These are phyloP conservation scores for Atherinosoma microstoma DNA, from an alignment of 2,797 vertebrate genomes.

Conservation along the genomic window DNA sequence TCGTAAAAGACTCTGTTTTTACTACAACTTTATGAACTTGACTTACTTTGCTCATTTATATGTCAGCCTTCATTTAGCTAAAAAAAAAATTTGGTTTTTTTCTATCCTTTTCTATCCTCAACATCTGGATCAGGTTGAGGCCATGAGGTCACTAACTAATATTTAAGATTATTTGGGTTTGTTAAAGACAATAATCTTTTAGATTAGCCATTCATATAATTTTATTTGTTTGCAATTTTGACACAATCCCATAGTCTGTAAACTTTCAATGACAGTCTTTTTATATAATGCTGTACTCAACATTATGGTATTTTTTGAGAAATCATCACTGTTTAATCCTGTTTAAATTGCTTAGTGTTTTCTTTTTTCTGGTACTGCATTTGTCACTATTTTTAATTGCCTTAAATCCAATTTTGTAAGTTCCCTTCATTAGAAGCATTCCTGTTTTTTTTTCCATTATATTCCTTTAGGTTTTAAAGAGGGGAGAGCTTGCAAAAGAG, in stretches of 20 bases:
- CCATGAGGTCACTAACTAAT: neutral
- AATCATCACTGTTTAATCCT: constrained; percentile 1
- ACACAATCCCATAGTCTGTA: neutral
- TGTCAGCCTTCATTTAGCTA: constrained; percentile 3
- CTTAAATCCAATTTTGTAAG: constrained; percentile 20
- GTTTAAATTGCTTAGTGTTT: constrained; percentile 21
- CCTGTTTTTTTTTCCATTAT: constrained; percentile 1
- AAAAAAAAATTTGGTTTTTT: neutral
- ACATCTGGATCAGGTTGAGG: constrained; percentile 7
- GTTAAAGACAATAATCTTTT: constrained; percentile 4
- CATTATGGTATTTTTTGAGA: constrained; percentile 19
- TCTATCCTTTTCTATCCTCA: neutral
- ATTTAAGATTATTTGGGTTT: constrained; percentile 21
- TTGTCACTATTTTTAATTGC: constrained; percentile 27
- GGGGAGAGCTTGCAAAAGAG: constrained; percentile 7
- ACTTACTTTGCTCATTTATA: constrained; percentile 12
- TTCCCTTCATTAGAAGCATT: neutral
- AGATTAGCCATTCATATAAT: constrained; percentile 10
- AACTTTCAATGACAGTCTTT: constrained; percentile 27
- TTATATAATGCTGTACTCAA: constrained; percentile 18
- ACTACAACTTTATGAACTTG: neutral
- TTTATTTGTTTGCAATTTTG: constrained; percentile 38
- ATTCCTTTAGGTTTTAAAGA: constrained; percentile 29
- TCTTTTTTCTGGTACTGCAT: neutral
- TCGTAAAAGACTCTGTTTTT: constrained; percentile 11